Conservation (phyloP, 2,888 invertebrate genomes). For the Phalangium opilio region DNA sequence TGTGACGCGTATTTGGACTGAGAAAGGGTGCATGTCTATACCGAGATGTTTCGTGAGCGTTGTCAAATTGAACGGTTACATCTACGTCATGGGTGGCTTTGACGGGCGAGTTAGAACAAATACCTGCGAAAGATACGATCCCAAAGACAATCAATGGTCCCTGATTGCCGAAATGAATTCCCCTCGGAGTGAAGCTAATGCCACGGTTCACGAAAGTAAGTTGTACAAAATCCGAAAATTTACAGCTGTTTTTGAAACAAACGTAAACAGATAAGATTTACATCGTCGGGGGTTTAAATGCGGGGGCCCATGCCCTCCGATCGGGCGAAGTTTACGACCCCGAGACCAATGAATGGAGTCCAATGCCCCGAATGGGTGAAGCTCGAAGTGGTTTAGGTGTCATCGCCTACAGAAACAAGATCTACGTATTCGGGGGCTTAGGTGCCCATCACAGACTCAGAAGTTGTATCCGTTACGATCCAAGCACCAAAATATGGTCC, state of each 20-base stretch:
- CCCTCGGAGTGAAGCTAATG: conserved; percentile 60
- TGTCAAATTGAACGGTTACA: conserved; percentile 24
- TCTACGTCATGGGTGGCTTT: conserved; percentile 32
- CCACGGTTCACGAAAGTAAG: too few species aligned
- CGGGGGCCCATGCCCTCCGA: conserved; percentile 56
- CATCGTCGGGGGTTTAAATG: conserved; percentile 65
- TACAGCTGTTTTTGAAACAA: too few species aligned
- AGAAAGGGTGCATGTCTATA: conserved; percentile 34
- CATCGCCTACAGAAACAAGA: conserved; percentile 45
- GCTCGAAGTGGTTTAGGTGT: conserved; percentile 61
- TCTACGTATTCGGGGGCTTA: conserved; percentile 68
- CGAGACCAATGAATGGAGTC: conserved; percentile 51
- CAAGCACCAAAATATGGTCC: too few species aligned
- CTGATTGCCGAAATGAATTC: conserved; percentile 36
- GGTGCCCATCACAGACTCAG: conserved; percentile 55
- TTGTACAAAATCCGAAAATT: too few species aligned
- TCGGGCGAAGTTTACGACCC: conserved; percentile 61
- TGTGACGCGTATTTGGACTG: conserved; percentile 28
- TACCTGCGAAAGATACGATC: conserved; percentile 29
- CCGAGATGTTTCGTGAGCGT: conserved; percentile 50
- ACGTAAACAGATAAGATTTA: conserved; percentile 47
- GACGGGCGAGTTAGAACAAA: conserved; percentile 31
- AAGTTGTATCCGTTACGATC: too few species aligned
- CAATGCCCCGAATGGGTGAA: conserved; percentile 43
- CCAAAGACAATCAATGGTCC: conserved; percentile 31